Percentiles rank a stretch among this genome's conserved stretches.
Evolutionary conservation across 2,797 vertebrate species (phyloP).

Genomic region (Anas bernieri): DNA sequence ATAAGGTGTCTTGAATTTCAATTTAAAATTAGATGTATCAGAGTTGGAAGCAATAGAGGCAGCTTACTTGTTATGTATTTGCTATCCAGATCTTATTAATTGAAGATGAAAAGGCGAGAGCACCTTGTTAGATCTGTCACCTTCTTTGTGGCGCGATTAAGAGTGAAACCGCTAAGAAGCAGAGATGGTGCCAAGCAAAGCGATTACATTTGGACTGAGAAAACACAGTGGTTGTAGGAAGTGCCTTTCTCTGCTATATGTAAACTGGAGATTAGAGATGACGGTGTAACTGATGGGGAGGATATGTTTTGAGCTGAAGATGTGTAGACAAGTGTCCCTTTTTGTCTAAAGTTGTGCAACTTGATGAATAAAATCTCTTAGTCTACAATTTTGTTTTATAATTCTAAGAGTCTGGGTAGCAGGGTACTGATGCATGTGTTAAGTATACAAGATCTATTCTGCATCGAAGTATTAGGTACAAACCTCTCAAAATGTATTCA

Average conservation of each 20-base stretch:
- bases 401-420: neutral
- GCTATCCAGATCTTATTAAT: neutral
- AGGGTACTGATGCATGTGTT: neutral
- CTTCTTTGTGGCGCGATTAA: neutral
- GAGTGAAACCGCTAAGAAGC: neutral
- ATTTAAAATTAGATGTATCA: neutral
- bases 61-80: neutral
- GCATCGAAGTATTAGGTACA: neutral
- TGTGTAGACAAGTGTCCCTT: neutral
- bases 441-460: neutral
- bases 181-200: neutral
- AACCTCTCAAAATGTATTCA: neutral
- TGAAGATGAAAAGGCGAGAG: neutral
- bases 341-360: neutral
- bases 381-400: too few species aligned
- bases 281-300: neutral
- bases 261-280: neutral
- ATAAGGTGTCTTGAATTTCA: neutral
- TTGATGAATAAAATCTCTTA: neutral
- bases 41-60: neutral
- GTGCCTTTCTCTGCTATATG: neutral
- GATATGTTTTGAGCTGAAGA: neutral
- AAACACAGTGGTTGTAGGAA: neutral
- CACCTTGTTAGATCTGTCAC: neutral
- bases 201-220: neutral